Conservation (phyloP, 2,797 vertebrate species). For the Falco rusticolus region DNA sequence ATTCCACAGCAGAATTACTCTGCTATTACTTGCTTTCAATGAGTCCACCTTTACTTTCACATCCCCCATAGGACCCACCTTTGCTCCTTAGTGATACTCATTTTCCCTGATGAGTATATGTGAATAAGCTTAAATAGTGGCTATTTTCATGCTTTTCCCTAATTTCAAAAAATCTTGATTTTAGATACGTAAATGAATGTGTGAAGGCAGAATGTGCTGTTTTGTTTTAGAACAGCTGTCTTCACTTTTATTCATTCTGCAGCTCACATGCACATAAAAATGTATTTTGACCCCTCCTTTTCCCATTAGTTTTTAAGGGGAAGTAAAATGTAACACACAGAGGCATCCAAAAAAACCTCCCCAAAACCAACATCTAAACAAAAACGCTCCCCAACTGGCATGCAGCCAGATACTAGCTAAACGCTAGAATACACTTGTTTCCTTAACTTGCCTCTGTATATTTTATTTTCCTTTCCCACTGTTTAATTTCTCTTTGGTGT, state of each 20-base stretch:
- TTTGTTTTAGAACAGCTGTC: neutral
- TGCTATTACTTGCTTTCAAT: conserved; percentile 56
- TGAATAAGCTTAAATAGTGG: conserved; percentile 30
- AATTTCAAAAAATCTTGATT: neutral
- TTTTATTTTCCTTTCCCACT: neutral
- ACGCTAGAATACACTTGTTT: neutral
- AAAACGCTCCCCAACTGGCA: neutral
- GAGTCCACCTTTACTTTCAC: neutral
- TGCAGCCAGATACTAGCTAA: neutral
- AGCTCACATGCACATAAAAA: neutral
- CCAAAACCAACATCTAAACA: neutral
- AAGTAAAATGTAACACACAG: neutral
- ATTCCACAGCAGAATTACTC: conserved; percentile 50
- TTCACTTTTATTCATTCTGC: conserved; percentile 9
- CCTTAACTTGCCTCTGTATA: neutral
- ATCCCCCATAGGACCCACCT: neutral
- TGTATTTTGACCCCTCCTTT: neutral
- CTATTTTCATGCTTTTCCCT: neutral
- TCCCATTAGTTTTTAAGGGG: conserved; percentile 1
- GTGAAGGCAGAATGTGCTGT: neutral
- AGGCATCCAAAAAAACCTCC: neutral
- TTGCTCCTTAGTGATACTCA: neutral
- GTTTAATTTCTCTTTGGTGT: neutral
- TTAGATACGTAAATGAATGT: neutral
- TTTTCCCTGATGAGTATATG: neutral